Evolutionary conservation across 2,797 vertebrate genomes (phyloP), one percentile per base, ranked within the genome.

Genomic region (Hapalemur alaotrensis): DNA sequence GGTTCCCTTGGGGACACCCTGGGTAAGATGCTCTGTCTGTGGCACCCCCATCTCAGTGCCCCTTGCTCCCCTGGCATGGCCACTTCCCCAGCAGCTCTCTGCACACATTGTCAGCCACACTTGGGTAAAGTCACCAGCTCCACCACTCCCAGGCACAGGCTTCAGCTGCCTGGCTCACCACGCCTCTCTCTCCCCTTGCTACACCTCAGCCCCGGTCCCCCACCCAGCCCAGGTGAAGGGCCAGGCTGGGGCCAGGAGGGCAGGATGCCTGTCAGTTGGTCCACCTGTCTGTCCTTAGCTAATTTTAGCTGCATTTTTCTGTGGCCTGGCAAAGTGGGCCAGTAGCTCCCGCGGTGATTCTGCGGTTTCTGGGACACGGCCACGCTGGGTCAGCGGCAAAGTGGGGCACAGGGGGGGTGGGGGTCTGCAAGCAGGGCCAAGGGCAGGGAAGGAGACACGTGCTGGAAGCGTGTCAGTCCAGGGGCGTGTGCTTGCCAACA

Each of bases 341-440:
- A 98, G 97, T 79, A 91, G 97, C 98, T 98, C 98, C 98, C 97
- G 88, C 70, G 98, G 98, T 98, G 96, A 97, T 97, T 96, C 82
- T 91, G 93, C 69, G 97, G 97, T 98, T 98, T 98, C 98, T 98
- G 98, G 98, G 98, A 98, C 98, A 93, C 87, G 2, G 84, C 91
- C 83, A 96, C 92, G 76, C 96, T 97, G 97, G 97, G 97, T 97
- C 95, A 91, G 89, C 67, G 20, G 59, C 93, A 98, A 98, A 98
- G 97, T 98, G 98, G 98, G 98, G 97, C 97, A 72, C 93, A 84
- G 75, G 35, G 92, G 94, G 96, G 83, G 72, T 3, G 52, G 94
- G 78, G 95, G 93, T 84, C 87, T 86, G 28, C 30, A 25, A 84
- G 95, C 65, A 79, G 84, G 98, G 96, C 95, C 95, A 95, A 97